Conservation (phyloP, 2,797 vertebrate species). For the Hippopotamyrus pictus region DNA sequence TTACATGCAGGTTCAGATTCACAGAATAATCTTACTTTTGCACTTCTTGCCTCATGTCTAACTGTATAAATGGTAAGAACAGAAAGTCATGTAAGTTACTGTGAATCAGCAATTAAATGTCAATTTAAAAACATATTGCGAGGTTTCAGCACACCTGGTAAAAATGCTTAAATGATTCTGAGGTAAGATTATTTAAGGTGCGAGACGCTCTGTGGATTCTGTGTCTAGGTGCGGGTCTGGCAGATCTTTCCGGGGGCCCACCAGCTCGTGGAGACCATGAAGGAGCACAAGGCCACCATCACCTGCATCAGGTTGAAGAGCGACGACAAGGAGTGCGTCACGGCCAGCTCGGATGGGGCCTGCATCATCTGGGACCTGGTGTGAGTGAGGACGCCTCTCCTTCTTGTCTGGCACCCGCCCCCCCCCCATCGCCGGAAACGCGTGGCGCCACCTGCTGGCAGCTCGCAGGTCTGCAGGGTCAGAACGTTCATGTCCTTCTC, state of each 20-base stretch:
- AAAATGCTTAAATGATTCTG: background rate
- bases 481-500: background rate
- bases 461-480: background rate
- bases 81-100: background rate
- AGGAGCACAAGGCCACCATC: constrained; percentile 69
- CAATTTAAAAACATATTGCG: background rate
- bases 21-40: background rate
- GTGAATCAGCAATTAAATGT: background rate
- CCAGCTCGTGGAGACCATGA: constrained; percentile 65
- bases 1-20: background rate
- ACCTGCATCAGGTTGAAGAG: constrained; percentile 74
- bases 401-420: background rate
- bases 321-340: constrained; percentile 73
- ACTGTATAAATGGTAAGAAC: background rate
- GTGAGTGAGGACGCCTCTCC: constrained; percentile 56
- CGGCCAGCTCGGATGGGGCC: constrained; percentile 72
- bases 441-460: background rate
- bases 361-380: constrained; percentile 87
- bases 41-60: background rate
- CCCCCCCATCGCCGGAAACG: background rate
- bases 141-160: background rate
- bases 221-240: constrained; percentile 73
- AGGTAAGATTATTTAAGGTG: background rate
- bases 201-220: background rate
- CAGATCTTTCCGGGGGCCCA: constrained; percentile 56